Conservation (phyloP, 1,140 invertebrate genomes). For the Drosophila ironensis region DNA sequence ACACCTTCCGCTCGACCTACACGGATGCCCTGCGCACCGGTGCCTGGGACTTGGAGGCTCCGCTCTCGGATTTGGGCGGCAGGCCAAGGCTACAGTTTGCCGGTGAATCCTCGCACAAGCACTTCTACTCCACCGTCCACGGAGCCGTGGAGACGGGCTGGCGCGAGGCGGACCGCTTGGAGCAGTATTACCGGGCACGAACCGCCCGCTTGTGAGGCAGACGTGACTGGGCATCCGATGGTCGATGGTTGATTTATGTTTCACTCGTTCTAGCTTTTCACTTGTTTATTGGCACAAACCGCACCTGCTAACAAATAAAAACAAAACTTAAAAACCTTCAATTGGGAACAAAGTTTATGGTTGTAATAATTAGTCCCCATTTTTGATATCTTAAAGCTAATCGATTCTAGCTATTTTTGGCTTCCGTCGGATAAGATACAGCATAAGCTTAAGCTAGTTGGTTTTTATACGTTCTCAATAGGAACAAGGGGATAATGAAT, state of each 20-base stretch:
- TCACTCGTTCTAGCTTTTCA: no score
- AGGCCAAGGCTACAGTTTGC: constrained; percentile 86
- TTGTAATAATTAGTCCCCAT: no score
- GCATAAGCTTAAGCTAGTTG: no score
- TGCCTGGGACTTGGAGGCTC: constrained; percentile 83
- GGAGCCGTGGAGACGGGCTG: constrained; percentile 90
- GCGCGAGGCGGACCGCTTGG: constrained; percentile 87
- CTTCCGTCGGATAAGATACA: no score
- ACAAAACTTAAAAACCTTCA: no score
- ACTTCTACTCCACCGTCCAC: constrained; percentile 90
- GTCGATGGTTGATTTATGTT: no score
- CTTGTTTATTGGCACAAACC: no score
- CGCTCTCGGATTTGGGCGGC: constrained; percentile 82
- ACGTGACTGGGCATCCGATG: not conserved
- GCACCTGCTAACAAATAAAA: not conserved
- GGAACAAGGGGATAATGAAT: no score
- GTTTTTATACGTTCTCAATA: no score
- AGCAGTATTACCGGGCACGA: constrained; percentile 45
- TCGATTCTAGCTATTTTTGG: no score
- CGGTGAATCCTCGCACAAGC: constrained; percentile 87
- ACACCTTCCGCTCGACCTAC: constrained; percentile 86
- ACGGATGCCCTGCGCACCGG: constrained; percentile 83
- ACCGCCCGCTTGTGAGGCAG: constrained; percentile 37
- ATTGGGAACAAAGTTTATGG: no score
- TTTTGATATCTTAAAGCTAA: no score